Evolutionary conservation across 2,888 invertebrate genomes (phyloP), one percentile per base, ranked within the genome.

Genomic region (Drosophila antonietae): DNA sequence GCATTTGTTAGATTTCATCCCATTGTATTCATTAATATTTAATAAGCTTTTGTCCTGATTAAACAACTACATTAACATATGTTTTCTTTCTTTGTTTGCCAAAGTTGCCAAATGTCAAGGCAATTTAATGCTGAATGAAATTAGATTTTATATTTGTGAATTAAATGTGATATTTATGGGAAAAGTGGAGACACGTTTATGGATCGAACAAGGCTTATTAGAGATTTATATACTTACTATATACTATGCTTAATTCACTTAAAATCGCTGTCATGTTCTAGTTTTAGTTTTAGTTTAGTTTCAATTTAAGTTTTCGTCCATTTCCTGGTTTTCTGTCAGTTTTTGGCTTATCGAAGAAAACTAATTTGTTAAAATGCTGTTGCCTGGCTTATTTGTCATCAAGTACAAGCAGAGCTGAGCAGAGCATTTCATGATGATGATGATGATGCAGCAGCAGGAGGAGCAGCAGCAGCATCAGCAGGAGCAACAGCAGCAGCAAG

Each of bases 281-380:
- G 31, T 37, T 63, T 46, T 18, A n/a, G 12, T 55, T n/a, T 28
- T 39, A 28, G 37, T 35, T 56, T 47, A 47, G 52, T 43, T 61
- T 35, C 12, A 61, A 18, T 51, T 62, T 2, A 43, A 58, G 68
- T 43, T 47, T 51, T 35, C 18, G 15, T 28, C 20, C 47, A 18
- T 51, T 56, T 35, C 0, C 46, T 51, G 20, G 46, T 23, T 43
- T 55, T 14, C 56, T 49, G 64, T 66, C 73, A 74, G 65, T 61
- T 81, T 67, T 64, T 74, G 69, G 72, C 69, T 80, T 88, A 80
- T 84, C 88, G 76, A 68, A 55, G 73, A 80, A 88, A 89, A 86
- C 86, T 84, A 88, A 89, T 89, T 89, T 89, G 88, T 81, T 89
- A 84, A 89, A 89, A 86, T 86, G 83, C 72, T 77, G 80, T 70